phyloP scores from a whole-genome alignment of 2,888 invertebrate genomes.

The Sepioteuthis lessoniana region DNA sequence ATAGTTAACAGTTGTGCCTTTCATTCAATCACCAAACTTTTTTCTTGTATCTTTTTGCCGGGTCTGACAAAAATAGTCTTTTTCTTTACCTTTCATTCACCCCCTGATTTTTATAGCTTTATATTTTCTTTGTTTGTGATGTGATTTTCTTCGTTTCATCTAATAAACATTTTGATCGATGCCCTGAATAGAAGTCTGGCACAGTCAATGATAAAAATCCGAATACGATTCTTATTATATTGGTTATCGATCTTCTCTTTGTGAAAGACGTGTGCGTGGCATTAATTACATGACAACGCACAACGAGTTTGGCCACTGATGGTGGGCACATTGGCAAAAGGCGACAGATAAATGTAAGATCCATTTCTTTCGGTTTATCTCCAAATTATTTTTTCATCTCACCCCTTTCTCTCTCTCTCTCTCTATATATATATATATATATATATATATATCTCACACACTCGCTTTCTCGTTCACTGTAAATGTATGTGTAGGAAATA shows the following conservation, averaged over 20 bases:
- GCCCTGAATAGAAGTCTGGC: constrained; percentile 11
- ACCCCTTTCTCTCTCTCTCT: background rate
- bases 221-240: background rate
- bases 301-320: background rate
- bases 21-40: too few relatives aligned
- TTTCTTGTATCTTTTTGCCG: too few relatives aligned
- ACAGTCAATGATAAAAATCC: background rate
- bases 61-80: too few relatives aligned
- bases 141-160: background rate
- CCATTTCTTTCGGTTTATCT: background rate
- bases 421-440: too few relatives aligned
- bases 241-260: background rate
- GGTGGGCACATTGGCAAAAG: background rate
- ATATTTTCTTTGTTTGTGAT: background rate
- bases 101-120: background rate
- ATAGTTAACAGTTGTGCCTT: too few relatives aligned
- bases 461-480: too few relatives aligned
- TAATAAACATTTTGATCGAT: background rate
- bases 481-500: too few relatives aligned
- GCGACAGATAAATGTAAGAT: background rate
- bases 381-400: too few relatives aligned
- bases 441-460: too few relatives aligned
- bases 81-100: background rate
- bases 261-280: background rate
- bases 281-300: background rate